Conservation (phyloP, 2,113 vertebrate genomes). For the Procavia capensis region DNA sequence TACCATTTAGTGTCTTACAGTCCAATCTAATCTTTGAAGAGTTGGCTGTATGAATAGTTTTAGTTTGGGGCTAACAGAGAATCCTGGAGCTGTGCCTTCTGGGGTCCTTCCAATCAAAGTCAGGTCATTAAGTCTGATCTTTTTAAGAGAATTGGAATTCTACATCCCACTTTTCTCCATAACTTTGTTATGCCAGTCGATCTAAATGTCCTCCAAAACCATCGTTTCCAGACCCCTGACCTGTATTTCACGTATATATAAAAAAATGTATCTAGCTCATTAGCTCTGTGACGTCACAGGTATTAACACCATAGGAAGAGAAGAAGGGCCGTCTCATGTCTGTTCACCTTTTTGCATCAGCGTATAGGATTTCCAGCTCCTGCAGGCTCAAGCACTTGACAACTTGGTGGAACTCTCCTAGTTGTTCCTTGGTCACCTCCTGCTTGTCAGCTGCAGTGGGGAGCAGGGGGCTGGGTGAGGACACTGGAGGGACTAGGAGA, state of each 20-base stretch:
- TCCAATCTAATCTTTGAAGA: too few relatives aligned
- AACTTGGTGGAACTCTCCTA: background rate
- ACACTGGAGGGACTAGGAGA: rapidly evolving
- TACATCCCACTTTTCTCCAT: too few relatives aligned
- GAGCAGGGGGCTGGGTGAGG: background rate
- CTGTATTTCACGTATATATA: background rate
- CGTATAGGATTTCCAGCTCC: background rate
- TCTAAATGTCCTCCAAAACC: too few relatives aligned
- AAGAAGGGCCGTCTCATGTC: rapidly evolving
- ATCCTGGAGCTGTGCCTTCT: too few relatives aligned
- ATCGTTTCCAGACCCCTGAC: too few relatives aligned
- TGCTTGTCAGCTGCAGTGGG: slow-evolving; percentile 33
- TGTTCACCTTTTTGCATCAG: slow-evolving; percentile 18
- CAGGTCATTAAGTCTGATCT: too few relatives aligned
- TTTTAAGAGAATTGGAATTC: too few relatives aligned
- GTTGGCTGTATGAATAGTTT: too few relatives aligned
- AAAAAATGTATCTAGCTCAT: background rate
- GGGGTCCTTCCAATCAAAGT: too few relatives aligned
- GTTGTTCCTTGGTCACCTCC: background rate
- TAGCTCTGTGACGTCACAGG: background rate
- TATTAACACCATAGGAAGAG: rapidly evolving
- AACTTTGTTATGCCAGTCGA: too few relatives aligned
- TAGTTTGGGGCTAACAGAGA: too few relatives aligned
- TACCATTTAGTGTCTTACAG: too few relatives aligned
- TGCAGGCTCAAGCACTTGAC: background rate